Percentiles rank a stretch among this genome's conserved stretches.
Conservation (phyloP, 2,113 vertebrate species). For the Sturnira hondurensis region DNA sequence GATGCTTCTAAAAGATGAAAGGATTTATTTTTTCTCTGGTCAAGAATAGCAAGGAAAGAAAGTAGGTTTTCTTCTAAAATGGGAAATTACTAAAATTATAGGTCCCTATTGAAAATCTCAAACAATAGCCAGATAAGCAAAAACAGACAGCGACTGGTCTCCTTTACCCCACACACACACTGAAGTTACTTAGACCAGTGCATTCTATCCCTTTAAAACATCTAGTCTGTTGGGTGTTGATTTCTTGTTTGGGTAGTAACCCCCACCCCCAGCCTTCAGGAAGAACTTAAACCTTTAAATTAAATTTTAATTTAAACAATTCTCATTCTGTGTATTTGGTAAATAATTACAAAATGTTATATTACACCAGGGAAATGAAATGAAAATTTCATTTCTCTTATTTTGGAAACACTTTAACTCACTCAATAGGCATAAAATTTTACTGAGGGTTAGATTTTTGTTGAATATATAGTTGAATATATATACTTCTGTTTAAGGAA, state of each 20-base stretch:
- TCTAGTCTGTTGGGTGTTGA: neutral
- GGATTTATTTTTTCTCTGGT: neutral
- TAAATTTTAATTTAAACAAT: conserved; percentile 44
- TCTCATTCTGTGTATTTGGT: conserved; percentile 33
- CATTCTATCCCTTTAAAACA: neutral
- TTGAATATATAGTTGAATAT: conserved; percentile 30
- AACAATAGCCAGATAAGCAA: neutral
- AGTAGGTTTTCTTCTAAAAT: neutral
- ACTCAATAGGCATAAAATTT: conserved; percentile 1
- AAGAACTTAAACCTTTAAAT: conserved; percentile 45
- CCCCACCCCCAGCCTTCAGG: neutral
- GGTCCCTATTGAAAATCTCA: neutral
- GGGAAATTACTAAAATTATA: neutral
- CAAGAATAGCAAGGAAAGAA: neutral
- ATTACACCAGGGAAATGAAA: conserved; percentile 4
- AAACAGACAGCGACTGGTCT: neutral
- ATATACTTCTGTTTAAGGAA: conserved; percentile 62
- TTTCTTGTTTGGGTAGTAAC: neutral
- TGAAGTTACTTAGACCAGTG: neutral
- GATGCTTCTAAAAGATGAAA: neutral
- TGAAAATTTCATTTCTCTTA: conserved; percentile 40
- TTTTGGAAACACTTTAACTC: conserved; percentile 39
- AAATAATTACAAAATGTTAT: conserved; percentile 49
- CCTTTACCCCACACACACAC: neutral
- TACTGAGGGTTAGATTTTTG: conserved; percentile 21